Conservation (phyloP, 92 coral and sea anemone genomes). For the Siderastrea radians region DNA sequence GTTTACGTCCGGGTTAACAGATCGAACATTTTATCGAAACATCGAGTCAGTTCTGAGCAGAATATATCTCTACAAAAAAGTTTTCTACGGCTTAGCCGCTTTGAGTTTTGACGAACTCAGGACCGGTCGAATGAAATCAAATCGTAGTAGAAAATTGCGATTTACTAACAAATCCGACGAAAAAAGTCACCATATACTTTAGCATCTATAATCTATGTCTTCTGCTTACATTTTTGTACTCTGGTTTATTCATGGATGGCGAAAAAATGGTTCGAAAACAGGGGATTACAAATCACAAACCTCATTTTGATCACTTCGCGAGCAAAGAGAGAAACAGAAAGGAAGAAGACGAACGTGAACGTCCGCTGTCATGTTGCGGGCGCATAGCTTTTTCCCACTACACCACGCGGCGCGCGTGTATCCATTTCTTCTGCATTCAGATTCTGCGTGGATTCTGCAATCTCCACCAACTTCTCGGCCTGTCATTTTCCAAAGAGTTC, state of each 20-base stretch:
- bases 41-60: too few relatives aligned
- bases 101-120: too few relatives aligned
- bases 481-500: too few relatives aligned
- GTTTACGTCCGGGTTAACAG: too few relatives aligned
- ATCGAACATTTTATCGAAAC: too few relatives aligned
- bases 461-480: too few relatives aligned
- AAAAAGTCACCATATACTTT: background rate
- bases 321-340: background rate
- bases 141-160: too few relatives aligned
- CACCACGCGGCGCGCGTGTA: background rate
- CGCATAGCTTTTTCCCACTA: background rate
- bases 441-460: too few relatives aligned
- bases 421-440: background rate
- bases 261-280: background rate
- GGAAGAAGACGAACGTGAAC: background rate
- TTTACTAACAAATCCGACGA: too few relatives aligned
- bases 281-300: constrained; percentile 6
- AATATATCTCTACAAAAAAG: too few relatives aligned
- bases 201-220: background rate
- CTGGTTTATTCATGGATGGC: constrained; percentile 2
- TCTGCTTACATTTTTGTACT: background rate
- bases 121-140: too few relatives aligned
- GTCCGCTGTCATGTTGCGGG: constrained; percentile 19
- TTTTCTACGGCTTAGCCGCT: too few relatives aligned
- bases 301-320: constrained; percentile 16